Conservation (phyloP, 1,140 invertebrate species). For the Drosophila bipectinata region DNA sequence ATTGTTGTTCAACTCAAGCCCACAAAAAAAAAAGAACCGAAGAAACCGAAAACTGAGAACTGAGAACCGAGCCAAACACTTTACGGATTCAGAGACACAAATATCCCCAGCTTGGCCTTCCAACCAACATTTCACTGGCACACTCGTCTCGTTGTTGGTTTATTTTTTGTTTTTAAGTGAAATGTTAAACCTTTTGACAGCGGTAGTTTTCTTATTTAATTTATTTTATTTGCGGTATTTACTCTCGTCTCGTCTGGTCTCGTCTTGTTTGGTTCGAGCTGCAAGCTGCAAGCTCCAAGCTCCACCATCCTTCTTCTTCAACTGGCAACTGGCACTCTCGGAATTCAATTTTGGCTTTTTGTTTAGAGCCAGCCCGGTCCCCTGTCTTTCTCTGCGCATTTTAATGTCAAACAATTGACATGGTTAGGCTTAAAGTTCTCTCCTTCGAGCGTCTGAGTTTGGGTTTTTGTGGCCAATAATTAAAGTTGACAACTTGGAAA, state of each 20-base stretch:
- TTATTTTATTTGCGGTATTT: slow-evolving; percentile 82
- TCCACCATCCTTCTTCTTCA: slow-evolving; percentile 10
- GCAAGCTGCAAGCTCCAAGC: too few relatives aligned
- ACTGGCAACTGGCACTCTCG: slow-evolving; percentile 38
- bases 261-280: not conserved
- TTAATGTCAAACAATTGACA: slow-evolving; percentile 78
- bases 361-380: slow-evolving; percentile 48
- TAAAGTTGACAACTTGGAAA: slow-evolving; percentile 71
- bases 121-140: slow-evolving; percentile 3
- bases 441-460: slow-evolving; percentile 7
- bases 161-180: slow-evolving; percentile 76
- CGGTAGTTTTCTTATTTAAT: slow-evolving; percentile 82
- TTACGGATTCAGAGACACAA: slow-evolving; percentile 18
- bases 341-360: slow-evolving; percentile 78
- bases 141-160: slow-evolving; percentile 18
- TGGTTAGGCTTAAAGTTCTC: slow-evolving; percentile 57
- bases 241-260: slow-evolving; percentile 42
- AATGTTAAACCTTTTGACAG: slow-evolving; percentile 82
- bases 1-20: slow-evolving; percentile 75
- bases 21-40: slow-evolving; percentile 33
- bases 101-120: slow-evolving; percentile 17
- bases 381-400: slow-evolving; percentile 60
- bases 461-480: slow-evolving; percentile 67
- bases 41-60: slow-evolving; percentile 28
- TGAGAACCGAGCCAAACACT: slow-evolving; percentile 36